Conservation (phyloP, 2,888 invertebrate genomes). For the Thalpophila matura region DNA sequence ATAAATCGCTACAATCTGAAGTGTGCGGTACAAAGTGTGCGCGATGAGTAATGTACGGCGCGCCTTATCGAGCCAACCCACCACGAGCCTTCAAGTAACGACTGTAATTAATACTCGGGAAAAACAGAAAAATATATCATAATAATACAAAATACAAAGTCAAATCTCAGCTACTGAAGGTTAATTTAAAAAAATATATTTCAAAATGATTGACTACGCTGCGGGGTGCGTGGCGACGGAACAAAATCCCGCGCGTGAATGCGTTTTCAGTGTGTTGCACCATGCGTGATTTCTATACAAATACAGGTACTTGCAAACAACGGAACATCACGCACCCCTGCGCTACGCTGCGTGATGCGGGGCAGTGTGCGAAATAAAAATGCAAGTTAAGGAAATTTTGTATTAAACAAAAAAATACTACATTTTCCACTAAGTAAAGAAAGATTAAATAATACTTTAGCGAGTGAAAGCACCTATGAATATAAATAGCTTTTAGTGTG, state of each 20-base stretch:
- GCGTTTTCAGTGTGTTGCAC: no score
- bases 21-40: conserved; percentile 41
- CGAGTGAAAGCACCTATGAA: conserved; percentile 38
- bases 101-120: conserved; percentile 56
- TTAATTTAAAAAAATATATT: no score
- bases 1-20: conserved; percentile 61
- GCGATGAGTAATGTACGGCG: conserved; percentile 53
- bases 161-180: no score
- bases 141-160: neutral
- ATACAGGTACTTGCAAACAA: no score
- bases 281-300: no score
- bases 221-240: no score
- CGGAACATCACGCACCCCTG: no score
- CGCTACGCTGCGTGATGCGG: no score
- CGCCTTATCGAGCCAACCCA: conserved; percentile 48
- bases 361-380: no score
- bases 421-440: conserved; percentile 4
- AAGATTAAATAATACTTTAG: conserved; percentile 40
- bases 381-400: no score
- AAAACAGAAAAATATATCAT: conserved; percentile 20
- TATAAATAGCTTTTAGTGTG: conserved; percentile 38
- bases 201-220: no score
- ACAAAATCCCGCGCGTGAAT: no score
- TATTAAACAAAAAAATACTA: conserved; percentile 18
- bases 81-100: conserved; percentile 45